These are phyloP conservation scores for Portevinia maculata DNA, from an alignment of 2,888 invertebrate genomes.

Conservation along the genomic window DNA sequence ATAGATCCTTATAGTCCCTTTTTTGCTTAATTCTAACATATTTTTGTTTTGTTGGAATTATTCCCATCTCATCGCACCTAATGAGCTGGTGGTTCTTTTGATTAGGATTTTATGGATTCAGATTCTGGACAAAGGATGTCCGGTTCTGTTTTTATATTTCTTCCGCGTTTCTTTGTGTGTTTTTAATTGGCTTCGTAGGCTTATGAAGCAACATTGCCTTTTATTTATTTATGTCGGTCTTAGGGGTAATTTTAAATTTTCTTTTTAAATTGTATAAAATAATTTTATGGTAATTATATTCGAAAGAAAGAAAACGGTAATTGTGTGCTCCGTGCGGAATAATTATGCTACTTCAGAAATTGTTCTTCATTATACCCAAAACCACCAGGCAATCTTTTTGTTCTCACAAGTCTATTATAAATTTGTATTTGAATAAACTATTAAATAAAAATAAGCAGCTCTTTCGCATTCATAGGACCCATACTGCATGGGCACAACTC, in stretches of 20 bases:
- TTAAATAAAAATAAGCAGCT: background rate
- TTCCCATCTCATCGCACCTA: slow-evolving; percentile 37
- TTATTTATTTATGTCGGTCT: slow-evolving; percentile 31
- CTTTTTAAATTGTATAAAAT: slow-evolving; percentile 28
- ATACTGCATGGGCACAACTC: slow-evolving; percentile 21
- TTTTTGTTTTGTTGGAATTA: slow-evolving; percentile 5
- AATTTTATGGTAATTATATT: slow-evolving; percentile 53
- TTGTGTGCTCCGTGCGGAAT: slow-evolving; percentile 44
- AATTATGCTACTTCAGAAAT: slow-evolving; percentile 26
- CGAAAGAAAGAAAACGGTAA: slow-evolving; percentile 16
- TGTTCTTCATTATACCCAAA: background rate
- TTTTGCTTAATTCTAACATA: background rate
- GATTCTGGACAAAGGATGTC: slow-evolving; percentile 30
- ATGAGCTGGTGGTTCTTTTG: slow-evolving; percentile 66
- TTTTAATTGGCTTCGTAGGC: slow-evolving; percentile 44
- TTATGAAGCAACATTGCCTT: slow-evolving; percentile 17
- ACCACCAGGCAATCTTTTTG: background rate
- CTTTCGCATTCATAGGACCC: background rate
- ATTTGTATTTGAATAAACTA: slow-evolving; percentile 20
- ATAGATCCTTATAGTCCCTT: slow-evolving; percentile 17
- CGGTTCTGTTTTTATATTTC: slow-evolving; percentile 12
- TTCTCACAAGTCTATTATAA: slow-evolving; percentile 46
- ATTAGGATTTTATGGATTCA: slow-evolving; percentile 51
- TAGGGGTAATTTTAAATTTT: slow-evolving; percentile 20
- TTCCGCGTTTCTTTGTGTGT: slow-evolving; percentile 22